Evolutionary conservation across 2,888 invertebrate species (phyloP), one percentile per base, ranked within the genome.

Genomic region (Erynnis tages): DNA sequence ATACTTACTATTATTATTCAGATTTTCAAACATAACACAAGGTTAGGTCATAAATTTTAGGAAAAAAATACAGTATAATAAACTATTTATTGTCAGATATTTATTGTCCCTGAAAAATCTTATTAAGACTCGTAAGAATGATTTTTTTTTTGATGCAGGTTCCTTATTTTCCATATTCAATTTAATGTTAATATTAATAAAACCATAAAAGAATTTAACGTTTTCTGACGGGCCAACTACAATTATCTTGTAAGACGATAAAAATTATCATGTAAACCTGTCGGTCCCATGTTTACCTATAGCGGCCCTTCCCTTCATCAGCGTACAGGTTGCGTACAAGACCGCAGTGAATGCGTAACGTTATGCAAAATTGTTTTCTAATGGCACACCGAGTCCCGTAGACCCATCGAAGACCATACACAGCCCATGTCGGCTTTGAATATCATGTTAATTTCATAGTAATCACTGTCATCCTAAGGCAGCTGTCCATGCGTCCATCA

Each of bases 401-500:
- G 35, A 55, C 23, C 35, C 45, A 35, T 34, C 34, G 14, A 32
- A 49, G 49, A 45, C 29, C 40, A 45, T 29, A 37, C 13, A 27
- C 17, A 32, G 25, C 23, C 43, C 40, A 50, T 48, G 53, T 40
- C 38, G 16, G 38, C 48, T 40, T 46, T 58, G 54, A 29, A 57
- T 53, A 58, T 66, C 53, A 65, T 67, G 66, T 62, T 61, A 63
- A 65, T 61, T 56, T 53, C 38, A 57, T 61, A 54, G 63, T 67
- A 66, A 71, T 69, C 67, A 67, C 60, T 67, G 64, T 65, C 69
- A 68, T 65, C 59, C 62, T 57, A 52, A 43, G 53, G 29, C 56
- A 49, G 40, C 46, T 53, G 56, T 53, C 44, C 46, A 25, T 55
- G 47, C 40, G 54, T 50, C 54, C 44, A 53, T 53, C 57, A 57